Conservation (phyloP, 2,888 invertebrate genomes). For the Pristionchus fissidentatus region DNA sequence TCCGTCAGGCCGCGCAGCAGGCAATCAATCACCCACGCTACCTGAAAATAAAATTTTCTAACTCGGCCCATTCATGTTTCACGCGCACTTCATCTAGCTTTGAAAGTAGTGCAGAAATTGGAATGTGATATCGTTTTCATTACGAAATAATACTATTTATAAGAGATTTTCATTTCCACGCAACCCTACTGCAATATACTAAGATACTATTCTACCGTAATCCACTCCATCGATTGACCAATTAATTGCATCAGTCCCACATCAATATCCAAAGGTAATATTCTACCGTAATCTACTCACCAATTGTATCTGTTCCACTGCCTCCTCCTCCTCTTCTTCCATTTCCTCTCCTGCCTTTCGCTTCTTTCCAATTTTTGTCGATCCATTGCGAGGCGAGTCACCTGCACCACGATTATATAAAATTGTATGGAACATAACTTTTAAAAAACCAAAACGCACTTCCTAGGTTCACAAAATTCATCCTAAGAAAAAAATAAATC, state of each 20-base stretch:
- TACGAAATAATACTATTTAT: too few relatives aligned
- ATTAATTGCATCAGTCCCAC: background rate
- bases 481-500: too few relatives aligned
- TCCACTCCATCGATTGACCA: too few relatives aligned
- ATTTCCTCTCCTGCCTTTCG: conserved; percentile 10
- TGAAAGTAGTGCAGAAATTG: too few relatives aligned
- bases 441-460: background rate
- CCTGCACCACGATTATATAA: background rate
- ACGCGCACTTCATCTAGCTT: background rate
- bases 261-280: background rate
- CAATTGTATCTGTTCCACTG: background rate
- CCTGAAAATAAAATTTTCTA: conserved; percentile 41
- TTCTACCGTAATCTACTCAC: background rate
- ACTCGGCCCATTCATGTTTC: background rate
- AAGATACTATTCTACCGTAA: too few relatives aligned
- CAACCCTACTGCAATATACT: too few relatives aligned
- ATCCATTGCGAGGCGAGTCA: conserved; percentile 15
- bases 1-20: conserved; percentile 57
- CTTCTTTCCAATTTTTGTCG: conserved; percentile 33
- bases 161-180: too few relatives aligned
- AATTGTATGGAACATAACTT: background rate
- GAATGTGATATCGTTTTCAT: too few relatives aligned
- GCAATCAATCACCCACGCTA: conserved; percentile 58
- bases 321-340: conserved; percentile 46
- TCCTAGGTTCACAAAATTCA: too few relatives aligned